Percentiles rank a stretch among this genome's conserved stretches.
phyloP scores from a whole-genome alignment of 2,797 vertebrate species.

The Morus bassanus region DNA sequence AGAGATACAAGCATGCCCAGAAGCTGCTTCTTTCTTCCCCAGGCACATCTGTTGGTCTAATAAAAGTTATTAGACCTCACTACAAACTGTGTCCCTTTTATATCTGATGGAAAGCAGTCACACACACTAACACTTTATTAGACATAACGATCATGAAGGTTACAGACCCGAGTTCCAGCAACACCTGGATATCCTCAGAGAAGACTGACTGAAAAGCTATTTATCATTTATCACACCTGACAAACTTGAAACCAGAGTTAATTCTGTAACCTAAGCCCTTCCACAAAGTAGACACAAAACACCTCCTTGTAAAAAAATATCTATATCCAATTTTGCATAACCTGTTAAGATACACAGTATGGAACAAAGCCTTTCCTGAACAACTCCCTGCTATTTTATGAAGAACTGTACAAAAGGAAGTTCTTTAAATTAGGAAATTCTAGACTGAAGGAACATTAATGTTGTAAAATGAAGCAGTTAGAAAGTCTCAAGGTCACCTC shows the following conservation, averaged over 20 bases:
- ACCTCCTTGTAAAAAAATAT: background rate
- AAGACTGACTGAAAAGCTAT: background rate
- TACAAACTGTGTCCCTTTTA: background rate
- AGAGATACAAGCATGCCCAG: background rate
- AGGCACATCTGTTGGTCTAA: background rate
- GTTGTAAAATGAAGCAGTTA: background rate
- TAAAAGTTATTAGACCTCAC: background rate
- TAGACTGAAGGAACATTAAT: background rate
- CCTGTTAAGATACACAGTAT: background rate
- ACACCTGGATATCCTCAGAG: background rate
- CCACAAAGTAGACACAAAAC: background rate
- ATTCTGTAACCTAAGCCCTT: conserved; percentile 7
- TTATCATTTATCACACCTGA: background rate
- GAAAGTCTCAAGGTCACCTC: background rate
- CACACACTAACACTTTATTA: background rate
- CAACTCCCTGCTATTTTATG: background rate
- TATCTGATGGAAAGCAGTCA: background rate
- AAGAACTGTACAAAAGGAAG: background rate
- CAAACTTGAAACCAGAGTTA: conserved; percentile 12
- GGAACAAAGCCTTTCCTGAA: background rate
- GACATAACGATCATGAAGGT: background rate
- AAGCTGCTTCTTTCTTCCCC: background rate
- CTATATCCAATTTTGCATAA: conserved; percentile 21
- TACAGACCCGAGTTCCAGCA: background rate
- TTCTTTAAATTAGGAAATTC: background rate